Conservation (phyloP, 1,140 invertebrate species). For the Idris sp. region DNA sequence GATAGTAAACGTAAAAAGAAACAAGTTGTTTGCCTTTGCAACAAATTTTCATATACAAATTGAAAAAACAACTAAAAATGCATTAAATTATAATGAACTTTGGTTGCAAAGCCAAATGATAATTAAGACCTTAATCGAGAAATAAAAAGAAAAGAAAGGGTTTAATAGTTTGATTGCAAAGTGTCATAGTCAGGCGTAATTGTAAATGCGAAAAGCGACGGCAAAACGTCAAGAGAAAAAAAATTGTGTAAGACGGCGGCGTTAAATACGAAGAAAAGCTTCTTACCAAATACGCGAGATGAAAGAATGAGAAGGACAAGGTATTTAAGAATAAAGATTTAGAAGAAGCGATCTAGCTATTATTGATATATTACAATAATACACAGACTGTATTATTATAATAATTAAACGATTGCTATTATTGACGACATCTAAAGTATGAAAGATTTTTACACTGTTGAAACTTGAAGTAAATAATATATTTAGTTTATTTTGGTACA, state of each 20-base stretch:
- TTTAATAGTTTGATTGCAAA: too few relatives aligned
- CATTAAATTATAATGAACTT: too few relatives aligned
- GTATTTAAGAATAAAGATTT: constrained; percentile 74
- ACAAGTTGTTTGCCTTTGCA: too few relatives aligned
- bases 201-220: background rate
- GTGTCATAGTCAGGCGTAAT: constrained; percentile 1
- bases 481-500: constrained; percentile 79
- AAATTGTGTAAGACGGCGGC: constrained; percentile 19
- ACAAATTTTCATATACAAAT: too few relatives aligned
- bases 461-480: constrained; percentile 79
- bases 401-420: constrained; percentile 77
- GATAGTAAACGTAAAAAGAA: too few relatives aligned
- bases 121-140: too few relatives aligned
- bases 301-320: constrained; percentile 58
- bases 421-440: constrained; percentile 76
- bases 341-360: constrained; percentile 74
- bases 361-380: constrained; percentile 76
- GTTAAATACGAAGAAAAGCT: constrained; percentile 68
- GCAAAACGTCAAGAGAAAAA: background rate
- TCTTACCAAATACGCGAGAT: constrained; percentile 75
- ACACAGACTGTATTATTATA: constrained; percentile 77
- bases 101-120: too few relatives aligned
- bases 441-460: constrained; percentile 79
- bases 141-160: too few relatives aligned
- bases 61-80: too few relatives aligned